Evolutionary conservation across 2,113 vertebrate genomes (phyloP).

Genomic region (Marmota flaviventris): DNA sequence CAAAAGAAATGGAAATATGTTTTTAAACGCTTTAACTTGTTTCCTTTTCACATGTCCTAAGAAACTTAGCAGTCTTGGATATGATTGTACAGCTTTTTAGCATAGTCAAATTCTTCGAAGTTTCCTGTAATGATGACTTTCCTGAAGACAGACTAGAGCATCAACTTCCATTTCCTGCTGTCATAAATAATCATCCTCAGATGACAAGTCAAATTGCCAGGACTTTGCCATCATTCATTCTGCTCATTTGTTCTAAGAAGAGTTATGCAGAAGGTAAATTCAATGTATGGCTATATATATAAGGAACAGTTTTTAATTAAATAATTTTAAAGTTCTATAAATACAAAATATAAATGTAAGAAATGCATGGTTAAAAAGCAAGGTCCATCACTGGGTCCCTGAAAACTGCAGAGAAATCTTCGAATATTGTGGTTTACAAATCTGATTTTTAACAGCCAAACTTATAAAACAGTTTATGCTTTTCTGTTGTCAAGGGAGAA

Average conservation of each 20-base stretch:
- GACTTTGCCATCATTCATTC: conserved; percentile 38
- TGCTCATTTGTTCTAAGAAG: conserved; percentile 59
- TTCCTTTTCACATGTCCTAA: conserved; percentile 9
- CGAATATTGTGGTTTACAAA: conserved; percentile 88
- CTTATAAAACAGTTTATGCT: conserved; percentile 90
- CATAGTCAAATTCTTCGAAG: conserved; percentile 36
- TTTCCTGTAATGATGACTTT: conserved; percentile 60
- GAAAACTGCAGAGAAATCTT: conserved; percentile 83
- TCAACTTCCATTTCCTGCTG: conserved; percentile 70
- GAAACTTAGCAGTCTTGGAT: conserved; percentile 41
- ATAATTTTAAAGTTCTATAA: conserved; percentile 64
- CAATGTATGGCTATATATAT: conserved; percentile 44
- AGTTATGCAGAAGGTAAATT: conserved; percentile 60
- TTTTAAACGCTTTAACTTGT: conserved; percentile 63
- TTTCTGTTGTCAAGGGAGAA: conserved; percentile 91
- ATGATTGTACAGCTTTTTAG: conserved; percentile 55
- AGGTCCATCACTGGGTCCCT: conserved; percentile 73
- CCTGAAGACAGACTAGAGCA: conserved; percentile 50
- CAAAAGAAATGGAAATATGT: conserved; percentile 59
- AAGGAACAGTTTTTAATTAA: conserved; percentile 58
- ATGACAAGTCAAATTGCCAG: conserved; percentile 71
- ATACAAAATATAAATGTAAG: conserved; percentile 77
- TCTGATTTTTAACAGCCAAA: conserved; percentile 91
- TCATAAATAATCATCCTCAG: conserved; percentile 72
- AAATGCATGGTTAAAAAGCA: conserved; percentile 79